These are phyloP conservation scores for Ploceus nigricollis DNA, from an alignment of 2,113 vertebrate species.

Conservation along the genomic window DNA sequence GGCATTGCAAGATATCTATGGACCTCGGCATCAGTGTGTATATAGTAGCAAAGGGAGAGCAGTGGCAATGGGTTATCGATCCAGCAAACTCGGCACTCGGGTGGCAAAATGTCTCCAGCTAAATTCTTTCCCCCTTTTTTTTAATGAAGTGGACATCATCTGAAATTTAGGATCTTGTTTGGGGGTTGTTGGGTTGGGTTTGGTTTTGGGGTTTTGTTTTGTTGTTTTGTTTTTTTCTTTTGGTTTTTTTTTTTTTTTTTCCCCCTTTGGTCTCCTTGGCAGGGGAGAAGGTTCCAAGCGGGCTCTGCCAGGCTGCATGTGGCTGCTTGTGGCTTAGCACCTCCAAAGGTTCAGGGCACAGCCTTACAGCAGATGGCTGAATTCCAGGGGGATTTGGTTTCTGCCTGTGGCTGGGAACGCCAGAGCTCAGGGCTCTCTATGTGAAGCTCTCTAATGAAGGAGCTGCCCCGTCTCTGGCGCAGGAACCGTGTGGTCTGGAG, in stretches of 20 bases:
- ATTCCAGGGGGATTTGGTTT: constrained; percentile 45
- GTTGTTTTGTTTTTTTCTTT: not conserved
- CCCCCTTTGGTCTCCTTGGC: not conserved
- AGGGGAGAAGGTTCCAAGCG: constrained; percentile 7
- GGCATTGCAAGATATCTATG: constrained; percentile 79
- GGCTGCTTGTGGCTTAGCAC: constrained; percentile 42
- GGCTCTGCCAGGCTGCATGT: constrained; percentile 31
- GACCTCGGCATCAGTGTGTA: constrained; percentile 64
- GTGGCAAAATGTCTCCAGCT: not conserved
- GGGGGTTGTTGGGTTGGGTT: not conserved
- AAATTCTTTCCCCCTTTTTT: constrained; percentile 8
- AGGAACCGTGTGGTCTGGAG: constrained; percentile 17
- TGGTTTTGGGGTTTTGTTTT: not conserved
- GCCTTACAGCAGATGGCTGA: constrained; percentile 10
- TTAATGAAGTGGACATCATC: not conserved
- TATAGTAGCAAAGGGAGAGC: constrained; percentile 66
- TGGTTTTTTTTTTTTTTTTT: not conserved
- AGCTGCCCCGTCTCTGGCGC: not conserved
- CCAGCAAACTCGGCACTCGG: constrained; percentile 1
- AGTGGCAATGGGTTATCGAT: constrained; percentile 44
- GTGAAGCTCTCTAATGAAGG: not conserved
- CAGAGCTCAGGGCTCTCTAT: not conserved
- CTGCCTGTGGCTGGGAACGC: not conserved
- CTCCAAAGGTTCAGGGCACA: constrained; percentile 28
- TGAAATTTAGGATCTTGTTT: constrained; percentile 30